These are phyloP conservation scores for Oreocharis arfaki DNA, from an alignment of 2,113 vertebrate species.

Conservation along the genomic window DNA sequence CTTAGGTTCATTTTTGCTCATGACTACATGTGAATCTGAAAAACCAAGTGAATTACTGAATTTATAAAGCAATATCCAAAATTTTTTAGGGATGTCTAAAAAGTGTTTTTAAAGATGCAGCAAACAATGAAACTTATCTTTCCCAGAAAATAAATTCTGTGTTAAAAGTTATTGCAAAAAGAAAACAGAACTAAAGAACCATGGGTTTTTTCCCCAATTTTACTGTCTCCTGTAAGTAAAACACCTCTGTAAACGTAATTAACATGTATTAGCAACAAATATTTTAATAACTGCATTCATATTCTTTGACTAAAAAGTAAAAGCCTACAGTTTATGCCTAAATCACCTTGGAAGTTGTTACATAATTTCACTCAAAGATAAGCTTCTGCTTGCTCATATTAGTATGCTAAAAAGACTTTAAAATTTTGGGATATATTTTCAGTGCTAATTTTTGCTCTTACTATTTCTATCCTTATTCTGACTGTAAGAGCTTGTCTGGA, in stretches of 20 bases:
- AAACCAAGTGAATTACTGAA: not conserved
- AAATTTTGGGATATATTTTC: not conserved
- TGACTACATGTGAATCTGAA: not conserved
- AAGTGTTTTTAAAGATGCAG: not conserved
- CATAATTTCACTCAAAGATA: not conserved
- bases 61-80: not conserved
- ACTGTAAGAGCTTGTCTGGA: not conserved
- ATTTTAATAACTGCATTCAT: not conserved
- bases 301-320: not conserved
- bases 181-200: not conserved
- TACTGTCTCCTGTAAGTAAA: fast-evolving
- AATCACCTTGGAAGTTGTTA: not conserved
- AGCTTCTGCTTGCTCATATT: not conserved
- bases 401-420: not conserved
- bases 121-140: not conserved
- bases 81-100: not conserved
- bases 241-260: not conserved
- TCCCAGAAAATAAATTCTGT: not conserved
- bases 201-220: not conserved
- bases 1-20: not conserved
- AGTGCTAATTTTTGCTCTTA: not conserved
- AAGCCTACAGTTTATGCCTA: not conserved
- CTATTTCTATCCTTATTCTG: not conserved
- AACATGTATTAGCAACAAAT: not conserved
- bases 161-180: not conserved